Conservation (phyloP, 1,140 invertebrate species). For the Zelostemma sp. region DNA sequence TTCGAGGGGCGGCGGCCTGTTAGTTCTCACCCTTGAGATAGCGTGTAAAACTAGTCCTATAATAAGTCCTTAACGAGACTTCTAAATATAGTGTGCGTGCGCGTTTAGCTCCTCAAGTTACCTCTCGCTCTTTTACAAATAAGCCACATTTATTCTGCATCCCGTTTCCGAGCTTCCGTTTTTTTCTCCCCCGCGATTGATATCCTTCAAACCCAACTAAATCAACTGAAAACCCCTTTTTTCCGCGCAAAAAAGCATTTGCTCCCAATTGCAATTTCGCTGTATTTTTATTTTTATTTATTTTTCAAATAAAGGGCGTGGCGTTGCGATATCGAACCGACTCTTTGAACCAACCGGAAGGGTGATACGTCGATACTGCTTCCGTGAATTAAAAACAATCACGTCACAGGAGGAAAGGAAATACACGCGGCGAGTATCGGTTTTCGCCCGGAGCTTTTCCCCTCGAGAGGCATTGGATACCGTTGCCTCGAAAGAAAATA, state of each 20-base stretch:
- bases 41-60: neutral
- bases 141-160: neutral
- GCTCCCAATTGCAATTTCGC: no score
- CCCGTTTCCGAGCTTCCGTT: neutral
- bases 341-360: conserved; percentile 34
- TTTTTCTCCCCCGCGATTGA: neutral
- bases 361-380: conserved; percentile 46
- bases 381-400: conserved; percentile 46
- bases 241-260: no score
- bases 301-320: neutral
- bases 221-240: no score
- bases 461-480: neutral
- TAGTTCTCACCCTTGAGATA: conserved; percentile 1
- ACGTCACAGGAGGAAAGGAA: conserved; percentile 14
- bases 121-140: neutral
- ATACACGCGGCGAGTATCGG: neutral
- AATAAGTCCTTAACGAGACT: conserved; percentile 1
- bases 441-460: neutral
- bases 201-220: neutral
- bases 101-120: neutral
- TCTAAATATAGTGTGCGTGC: neutral
- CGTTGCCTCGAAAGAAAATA: neutral
- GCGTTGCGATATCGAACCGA: neutral
- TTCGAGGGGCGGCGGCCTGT: neutral
- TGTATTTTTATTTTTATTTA: no score